phyloP scores from a whole-genome alignment of 2,888 invertebrate genomes.

The Aphodius granarius region DNA sequence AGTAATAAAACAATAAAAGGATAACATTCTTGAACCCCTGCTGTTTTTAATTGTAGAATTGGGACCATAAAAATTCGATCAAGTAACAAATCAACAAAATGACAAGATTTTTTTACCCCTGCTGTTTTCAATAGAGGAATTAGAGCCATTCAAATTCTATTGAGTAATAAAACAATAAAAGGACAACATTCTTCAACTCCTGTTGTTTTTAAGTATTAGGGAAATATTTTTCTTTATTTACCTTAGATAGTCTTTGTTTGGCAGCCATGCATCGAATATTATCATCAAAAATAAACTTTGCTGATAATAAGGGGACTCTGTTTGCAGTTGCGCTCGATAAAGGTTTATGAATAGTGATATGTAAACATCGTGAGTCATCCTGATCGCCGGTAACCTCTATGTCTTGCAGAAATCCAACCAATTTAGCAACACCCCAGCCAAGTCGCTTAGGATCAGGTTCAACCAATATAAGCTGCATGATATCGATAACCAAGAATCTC shows the following conservation, averaged over 20 bases:
- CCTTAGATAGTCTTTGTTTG: conserved; percentile 84
- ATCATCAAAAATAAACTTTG: conserved; percentile 97
- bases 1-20: too few relatives aligned
- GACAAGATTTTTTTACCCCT: too few relatives aligned
- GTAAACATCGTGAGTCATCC: conserved; percentile 93
- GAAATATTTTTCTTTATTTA: conserved; percentile 49
- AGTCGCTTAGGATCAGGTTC: conserved; percentile 93
- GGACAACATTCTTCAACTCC: too few relatives aligned
- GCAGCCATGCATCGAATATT: conserved; percentile 99
- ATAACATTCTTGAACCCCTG: too few relatives aligned
- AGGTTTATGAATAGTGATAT: conserved; percentile 89
- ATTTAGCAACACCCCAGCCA: conserved; percentile 97
- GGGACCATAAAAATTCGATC: too few relatives aligned
- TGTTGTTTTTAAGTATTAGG: too few relatives aligned
- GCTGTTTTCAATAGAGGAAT: too few relatives aligned
- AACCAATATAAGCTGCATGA: conserved; percentile 92
- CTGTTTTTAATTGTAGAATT: too few relatives aligned
- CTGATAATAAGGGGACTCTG: conserved; percentile 78
- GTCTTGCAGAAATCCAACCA: conserved; percentile 94
- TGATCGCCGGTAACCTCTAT: conserved; percentile 95
- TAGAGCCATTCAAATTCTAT: too few relatives aligned
- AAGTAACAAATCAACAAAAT: too few relatives aligned
- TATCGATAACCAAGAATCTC: conserved; percentile 94
- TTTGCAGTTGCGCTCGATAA: conserved; percentile 65
- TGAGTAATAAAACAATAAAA: too few relatives aligned